Evolutionary conservation across 2,113 vertebrate genomes (phyloP), one percentile per base, ranked within the genome.

Genomic region (Epinephelus moara): DNA sequence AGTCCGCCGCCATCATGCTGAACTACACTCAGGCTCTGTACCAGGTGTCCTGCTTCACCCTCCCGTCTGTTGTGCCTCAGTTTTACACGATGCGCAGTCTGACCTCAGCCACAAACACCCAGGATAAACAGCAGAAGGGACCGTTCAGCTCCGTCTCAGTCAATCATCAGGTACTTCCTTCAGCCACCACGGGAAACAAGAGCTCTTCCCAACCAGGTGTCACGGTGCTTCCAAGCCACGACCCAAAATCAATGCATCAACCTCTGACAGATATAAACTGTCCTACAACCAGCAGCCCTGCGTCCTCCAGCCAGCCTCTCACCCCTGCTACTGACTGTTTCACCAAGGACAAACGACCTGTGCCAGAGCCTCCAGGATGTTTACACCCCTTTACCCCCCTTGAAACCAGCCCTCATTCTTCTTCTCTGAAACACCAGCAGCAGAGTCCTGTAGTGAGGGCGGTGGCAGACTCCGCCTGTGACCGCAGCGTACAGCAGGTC

Each of bases 401-500:
- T 11, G 42, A 45, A 12, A 1, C 14, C 23, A 4, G 18, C 6
- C 50, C 17, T 4, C 2, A 4, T 11, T 8, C 30, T 5, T 23
- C 59, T 13, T 18, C 55, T 19, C 2, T 8, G 4, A 14, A 62
- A 6, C 23, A 62, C 1, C 64, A 18, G n/a, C 70, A 0, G n/a
- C 47, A 33, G 19, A 66, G 45, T 74, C 52, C 45, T 0, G 33
- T 70, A 50, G 62, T 79, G 5, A 57, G 33, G 56, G 63, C 25
- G 2, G 15, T 30, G 70, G 66, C 71, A 10, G 68, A 69, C 55
- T 78, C 69, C 0, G 66, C 76, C 56, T 84, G 82, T 18, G 70
- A 75, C 3, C 12, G 4, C 56, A 27, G 47, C 0, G n/a, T 60
- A 0, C 30, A 52, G 19, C 53, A 17, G 73, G 55, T 69, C 1